Evolutionary conservation across 2,888 invertebrate species (phyloP), one percentile per base, ranked within the genome.

Genomic region (Spialia ferax): DNA sequence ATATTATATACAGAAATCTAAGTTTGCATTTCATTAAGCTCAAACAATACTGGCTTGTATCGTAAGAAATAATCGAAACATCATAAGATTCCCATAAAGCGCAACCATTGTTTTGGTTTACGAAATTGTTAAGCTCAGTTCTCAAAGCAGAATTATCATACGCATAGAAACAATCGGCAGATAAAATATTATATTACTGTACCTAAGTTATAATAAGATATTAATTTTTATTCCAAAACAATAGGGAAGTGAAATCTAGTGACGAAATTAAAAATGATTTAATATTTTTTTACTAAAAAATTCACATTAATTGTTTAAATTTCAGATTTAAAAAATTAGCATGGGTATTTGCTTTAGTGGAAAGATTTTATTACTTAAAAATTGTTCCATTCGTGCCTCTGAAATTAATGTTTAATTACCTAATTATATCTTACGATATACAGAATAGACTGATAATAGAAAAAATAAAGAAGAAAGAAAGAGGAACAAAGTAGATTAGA

Each of bases 1-100:
- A 8, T 23, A 50, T 50, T 23, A 56, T 18, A 38, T 63, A 52
- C 42, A 45, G 54, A 59, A 59, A 63, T 63, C 55, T 66, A 63
- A 60, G 60, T 68, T 60, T 63, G 54, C 68, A 56, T 67, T 67
- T 70, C 62, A 65, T 64, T 67, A 69, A 48, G 66, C 63, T 61
- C 56, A 63, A 71, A 71, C 69, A 71, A 66, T 66, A 66, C 65
- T 52, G 23, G 50, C 42, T 65, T 52, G 65, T 65, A 56, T 52
- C 59, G 57, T 64, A 35, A 22, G 42, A 42, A 57, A 57, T 45
- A 56, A 57, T 64, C 57, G 57, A 64, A 64, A 64, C 57, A 57
- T 64, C 50, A 64, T 64, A 64, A 64, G 56, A 57, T 64, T 64
- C 64, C 57, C 64, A 64, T 64, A 64, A 64, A 64, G 45, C 57